These are phyloP conservation scores for Mustela nigripes DNA, from an alignment of 2,113 vertebrate species.

Conservation along the genomic window DNA sequence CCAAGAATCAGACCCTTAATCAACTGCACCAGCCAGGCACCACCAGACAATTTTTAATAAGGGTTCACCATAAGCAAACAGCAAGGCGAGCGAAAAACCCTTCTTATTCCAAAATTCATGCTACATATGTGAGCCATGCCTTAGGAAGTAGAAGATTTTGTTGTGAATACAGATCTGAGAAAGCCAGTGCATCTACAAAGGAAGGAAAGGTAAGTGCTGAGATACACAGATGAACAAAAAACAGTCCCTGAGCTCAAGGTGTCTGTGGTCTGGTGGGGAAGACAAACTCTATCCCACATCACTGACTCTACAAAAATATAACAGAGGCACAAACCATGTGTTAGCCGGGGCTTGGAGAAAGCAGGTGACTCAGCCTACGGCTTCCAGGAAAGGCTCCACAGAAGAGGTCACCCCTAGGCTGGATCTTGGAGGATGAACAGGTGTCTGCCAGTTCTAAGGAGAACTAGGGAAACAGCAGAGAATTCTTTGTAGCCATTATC, in stretches of 20 bases:
- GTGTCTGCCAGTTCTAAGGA: background rate
- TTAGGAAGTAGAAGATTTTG: background rate
- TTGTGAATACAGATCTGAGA: background rate
- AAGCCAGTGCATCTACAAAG: background rate
- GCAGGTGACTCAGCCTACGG: background rate
- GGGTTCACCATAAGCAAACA: background rate
- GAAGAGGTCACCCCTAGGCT: background rate
- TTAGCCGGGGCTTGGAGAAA: background rate
- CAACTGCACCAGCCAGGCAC: background rate
- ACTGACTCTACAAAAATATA: background rate
- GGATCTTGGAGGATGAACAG: background rate
- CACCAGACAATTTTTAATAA: background rate
- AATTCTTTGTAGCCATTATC: background rate
- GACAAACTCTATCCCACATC: background rate
- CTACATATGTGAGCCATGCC: background rate
- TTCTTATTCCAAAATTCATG: conserved; percentile 7
- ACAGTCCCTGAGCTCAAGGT: background rate
- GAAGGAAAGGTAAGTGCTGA: background rate
- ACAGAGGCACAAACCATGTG: background rate
- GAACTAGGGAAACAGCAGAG: background rate
- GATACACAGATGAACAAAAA: background rate
- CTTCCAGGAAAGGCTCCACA: background rate
- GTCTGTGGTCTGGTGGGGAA: background rate
- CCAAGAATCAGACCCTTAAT: background rate
- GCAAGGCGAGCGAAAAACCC: background rate